A percentile compares a stretch with the other conserved stretches of the same genome.
phyloP scores from a whole-genome alignment of 2,888 invertebrate species.

The Caenorhabditis sp. region DNA sequence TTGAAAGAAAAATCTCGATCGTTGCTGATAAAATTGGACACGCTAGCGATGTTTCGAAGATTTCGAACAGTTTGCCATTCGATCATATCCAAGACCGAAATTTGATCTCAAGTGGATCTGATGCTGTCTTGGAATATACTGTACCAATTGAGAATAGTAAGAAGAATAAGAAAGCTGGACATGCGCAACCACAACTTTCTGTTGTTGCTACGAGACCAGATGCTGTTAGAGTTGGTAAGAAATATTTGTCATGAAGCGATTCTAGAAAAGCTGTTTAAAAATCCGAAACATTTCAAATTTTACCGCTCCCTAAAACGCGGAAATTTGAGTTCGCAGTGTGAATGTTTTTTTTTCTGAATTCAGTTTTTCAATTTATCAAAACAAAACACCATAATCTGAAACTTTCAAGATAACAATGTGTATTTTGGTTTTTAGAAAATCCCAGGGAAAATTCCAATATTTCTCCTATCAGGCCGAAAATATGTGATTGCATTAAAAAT shows the following conservation, averaged over 20 bases:
- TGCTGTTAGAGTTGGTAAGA: constrained; percentile 14
- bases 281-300: no score
- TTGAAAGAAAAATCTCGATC: constrained; percentile 15
- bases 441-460: no score
- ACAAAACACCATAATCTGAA: no score
- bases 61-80: constrained; percentile 2
- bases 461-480: no score
- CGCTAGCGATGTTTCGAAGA: constrained; percentile 23
- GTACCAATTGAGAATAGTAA: constrained; percentile 15
- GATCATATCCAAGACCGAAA: constrained; percentile 16
- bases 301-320: no score
- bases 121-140: constrained; percentile 6
- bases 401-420: no score
- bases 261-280: no score
- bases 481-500: no score
- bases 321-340: no score
- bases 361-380: no score
- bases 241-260: not conserved
- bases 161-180: constrained; percentile 14
- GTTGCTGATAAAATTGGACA: constrained; percentile 29
- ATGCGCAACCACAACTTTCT: constrained; percentile 10
- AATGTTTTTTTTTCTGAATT: no score
- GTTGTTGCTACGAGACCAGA: constrained; percentile 32
- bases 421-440: no score
- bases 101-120: not conserved